Evolutionary conservation across 2,797 vertebrate species (phyloP), one percentile per base, ranked within the genome.

Genomic region (Adelosebastes latens): DNA sequence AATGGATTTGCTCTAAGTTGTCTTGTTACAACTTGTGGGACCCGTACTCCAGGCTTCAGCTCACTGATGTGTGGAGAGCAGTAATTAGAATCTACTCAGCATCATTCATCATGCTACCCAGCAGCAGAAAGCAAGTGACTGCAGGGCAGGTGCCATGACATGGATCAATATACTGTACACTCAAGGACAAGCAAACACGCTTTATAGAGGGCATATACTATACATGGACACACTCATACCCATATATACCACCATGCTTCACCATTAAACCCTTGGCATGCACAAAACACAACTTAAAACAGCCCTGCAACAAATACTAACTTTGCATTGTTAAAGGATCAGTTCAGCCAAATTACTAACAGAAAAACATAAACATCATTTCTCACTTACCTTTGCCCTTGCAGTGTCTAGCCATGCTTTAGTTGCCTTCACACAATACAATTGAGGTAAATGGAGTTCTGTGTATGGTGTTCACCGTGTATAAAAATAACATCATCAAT

Each of bases 21-120:
- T 80, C 75, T 85, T 84, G 85, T 90, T 90, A 82, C 79, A 78
- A 69, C 74, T 58, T 61, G 66, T 77, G 71, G 46, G 42, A 74
- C 24, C 34, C 2, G 5, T 10, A 69, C 61, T 72, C 79, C 79
- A 56, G 71, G 76, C 73, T 68, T 78, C 58, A 34, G 27, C 80
- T 87, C 76, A 52, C 80, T 75, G 77, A 78, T 75, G 77, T 77
- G 75, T 56, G 70, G 52, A 83, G 74, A 84, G 55, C 76, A 73
- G 89, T 87, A 83, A 92, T 93, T 74, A 68, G 64, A 78, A 80
- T 71, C 76, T 70, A 65, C 84, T 85, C 82, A 53, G 77, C 80
- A 74, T 75, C 81, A 67, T 91, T 92, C 77, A 88, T 93, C 87
- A 87, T 70, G 71, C 55, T 53, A 61, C 46, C 2, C 3, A 73